These are phyloP conservation scores for Agrypnia vestita DNA, from an alignment of 1,140 invertebrate species.

Conservation along the genomic window DNA sequence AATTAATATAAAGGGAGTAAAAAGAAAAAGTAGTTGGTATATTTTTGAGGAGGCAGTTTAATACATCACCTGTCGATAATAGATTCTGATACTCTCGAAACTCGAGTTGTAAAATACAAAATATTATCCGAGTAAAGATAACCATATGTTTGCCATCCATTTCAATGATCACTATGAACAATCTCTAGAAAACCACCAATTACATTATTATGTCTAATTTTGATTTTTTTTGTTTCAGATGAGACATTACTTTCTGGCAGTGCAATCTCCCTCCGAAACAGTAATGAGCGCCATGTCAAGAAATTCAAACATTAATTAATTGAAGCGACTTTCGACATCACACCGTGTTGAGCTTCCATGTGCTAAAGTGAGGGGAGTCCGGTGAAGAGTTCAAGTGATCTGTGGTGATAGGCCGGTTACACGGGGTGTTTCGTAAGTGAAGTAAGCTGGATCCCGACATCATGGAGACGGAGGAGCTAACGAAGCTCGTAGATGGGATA, in stretches of 20 bases:
- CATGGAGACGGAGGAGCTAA: slow-evolving; percentile 92
- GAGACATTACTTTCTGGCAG: neutral
- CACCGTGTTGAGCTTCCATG: neutral
- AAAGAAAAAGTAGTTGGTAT: no score
- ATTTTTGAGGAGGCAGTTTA: no score
- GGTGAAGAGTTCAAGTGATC: neutral
- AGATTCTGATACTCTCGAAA: no score
- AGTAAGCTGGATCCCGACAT: slow-evolving; percentile 53
- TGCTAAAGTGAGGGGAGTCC: slow-evolving; percentile 3
- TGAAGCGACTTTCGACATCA: neutral
- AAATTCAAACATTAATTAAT: neutral
- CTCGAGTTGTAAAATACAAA: no score
- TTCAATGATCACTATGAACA: no score
- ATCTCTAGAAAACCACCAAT: no score
- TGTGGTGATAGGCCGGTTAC: neutral
- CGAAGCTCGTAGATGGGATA: slow-evolving; percentile 90
- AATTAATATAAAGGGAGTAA: no score
- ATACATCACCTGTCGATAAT: no score
- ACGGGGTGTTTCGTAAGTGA: slow-evolving; percentile 10
- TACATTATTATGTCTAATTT: neutral
- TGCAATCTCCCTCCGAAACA: neutral
- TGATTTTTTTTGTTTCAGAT: slow-evolving; percentile 27
- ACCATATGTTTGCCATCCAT: no score
- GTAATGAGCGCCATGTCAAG: neutral
- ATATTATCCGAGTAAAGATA: no score